Conservation (phyloP, 2,888 invertebrate genomes). For the Drosophila kuntzei region DNA sequence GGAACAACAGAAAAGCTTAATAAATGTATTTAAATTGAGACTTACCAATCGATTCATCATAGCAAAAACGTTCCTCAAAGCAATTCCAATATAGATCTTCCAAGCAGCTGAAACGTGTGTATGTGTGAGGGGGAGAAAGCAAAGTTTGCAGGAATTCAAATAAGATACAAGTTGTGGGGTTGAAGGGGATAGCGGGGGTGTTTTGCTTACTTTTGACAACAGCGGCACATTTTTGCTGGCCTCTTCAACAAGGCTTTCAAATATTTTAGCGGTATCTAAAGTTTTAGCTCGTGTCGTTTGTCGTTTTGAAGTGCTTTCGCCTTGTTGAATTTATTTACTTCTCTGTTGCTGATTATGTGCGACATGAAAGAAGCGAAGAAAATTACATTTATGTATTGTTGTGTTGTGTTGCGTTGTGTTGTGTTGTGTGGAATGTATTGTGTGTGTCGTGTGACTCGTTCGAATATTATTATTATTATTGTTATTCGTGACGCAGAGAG, state of each 20-base stretch:
- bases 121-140: neutral
- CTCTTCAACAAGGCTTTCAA: slow-evolving; percentile 25
- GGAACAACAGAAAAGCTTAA: slow-evolving; percentile 16
- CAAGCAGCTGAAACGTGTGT: slow-evolving; percentile 87
- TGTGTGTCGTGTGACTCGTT: slow-evolving; percentile 63
- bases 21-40: slow-evolving; percentile 40
- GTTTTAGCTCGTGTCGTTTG: slow-evolving; percentile 14
- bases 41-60: slow-evolving; percentile 89
- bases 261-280: slow-evolving; percentile 21
- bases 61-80: slow-evolving; percentile 90
- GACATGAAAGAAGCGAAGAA: slow-evolving; percentile 46
- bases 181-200: neutral
- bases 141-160: slow-evolving; percentile 38
- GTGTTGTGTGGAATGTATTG: slow-evolving; percentile 46
- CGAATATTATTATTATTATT: slow-evolving; percentile 36
- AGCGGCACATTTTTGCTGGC: slow-evolving; percentile 83
- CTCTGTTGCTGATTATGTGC: slow-evolving; percentile 25
- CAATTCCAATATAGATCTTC: slow-evolving; percentile 91
- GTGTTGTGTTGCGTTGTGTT: too few species aligned
- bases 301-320: slow-evolving; percentile 22
- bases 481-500: slow-evolving; percentile 41
- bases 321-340: slow-evolving; percentile 19
- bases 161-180: slow-evolving; percentile 33
- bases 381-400: slow-evolving; percentile 58
- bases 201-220: slow-evolving; percentile 84